A percentile compares a stretch with the other conserved stretches of the same genome.
Evolutionary conservation across 2,797 vertebrate species (phyloP).

Genomic region (Hemitrygon akajei): DNA sequence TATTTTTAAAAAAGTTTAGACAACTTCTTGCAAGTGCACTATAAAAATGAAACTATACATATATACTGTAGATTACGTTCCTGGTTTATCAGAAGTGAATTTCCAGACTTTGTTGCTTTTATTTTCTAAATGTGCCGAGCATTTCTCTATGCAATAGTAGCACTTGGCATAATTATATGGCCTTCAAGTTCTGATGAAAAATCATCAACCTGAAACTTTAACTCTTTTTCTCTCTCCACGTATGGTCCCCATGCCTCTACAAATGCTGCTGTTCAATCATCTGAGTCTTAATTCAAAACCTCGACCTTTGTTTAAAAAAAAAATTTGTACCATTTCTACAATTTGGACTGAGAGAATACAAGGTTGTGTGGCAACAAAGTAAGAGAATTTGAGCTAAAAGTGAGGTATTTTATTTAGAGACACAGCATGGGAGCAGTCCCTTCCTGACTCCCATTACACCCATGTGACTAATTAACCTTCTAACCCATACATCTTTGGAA

Average conservation of each 20-base stretch:
- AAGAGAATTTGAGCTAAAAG: not conserved
- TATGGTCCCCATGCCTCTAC: too few species aligned
- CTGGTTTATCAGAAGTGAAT: not conserved
- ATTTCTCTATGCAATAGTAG: not conserved
- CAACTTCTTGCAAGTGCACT: slow-evolving; percentile 38
- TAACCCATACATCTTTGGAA: too few species aligned
- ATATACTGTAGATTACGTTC: not conserved
- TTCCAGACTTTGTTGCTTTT: slow-evolving; percentile 42
- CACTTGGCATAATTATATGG: too few species aligned
- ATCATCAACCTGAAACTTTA: too few species aligned
- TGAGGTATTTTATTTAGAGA: not conserved
- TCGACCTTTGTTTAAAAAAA: not conserved
- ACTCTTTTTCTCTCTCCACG: too few species aligned
- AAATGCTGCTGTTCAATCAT: too few species aligned
- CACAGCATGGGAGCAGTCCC: too few species aligned
- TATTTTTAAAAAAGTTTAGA: slow-evolving; percentile 42
- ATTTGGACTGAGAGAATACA: too few species aligned
- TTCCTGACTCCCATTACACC: too few species aligned
- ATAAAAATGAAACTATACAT: not conserved
- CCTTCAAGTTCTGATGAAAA: too few species aligned
- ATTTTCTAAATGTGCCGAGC: not conserved
- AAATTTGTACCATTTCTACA: too few species aligned
- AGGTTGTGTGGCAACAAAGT: not conserved
- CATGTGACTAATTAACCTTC: too few species aligned
- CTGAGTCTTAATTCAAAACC: not conserved